phyloP scores from a whole-genome alignment of 2,888 invertebrate genomes.

The Ferrisia virgata region DNA sequence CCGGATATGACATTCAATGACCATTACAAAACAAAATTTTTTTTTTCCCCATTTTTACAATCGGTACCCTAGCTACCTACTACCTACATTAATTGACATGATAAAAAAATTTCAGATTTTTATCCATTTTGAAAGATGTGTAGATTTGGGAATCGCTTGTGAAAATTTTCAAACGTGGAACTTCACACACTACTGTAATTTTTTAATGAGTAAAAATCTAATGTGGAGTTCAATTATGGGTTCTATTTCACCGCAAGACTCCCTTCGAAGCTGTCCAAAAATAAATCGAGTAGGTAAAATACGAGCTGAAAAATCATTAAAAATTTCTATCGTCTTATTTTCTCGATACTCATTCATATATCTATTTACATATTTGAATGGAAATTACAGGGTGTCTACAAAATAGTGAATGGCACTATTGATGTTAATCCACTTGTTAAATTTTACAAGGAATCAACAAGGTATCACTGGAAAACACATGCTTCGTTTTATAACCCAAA shows the following conservation, averaged over 20 bases:
- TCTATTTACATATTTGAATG: neutral
- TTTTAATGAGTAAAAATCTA: neutral
- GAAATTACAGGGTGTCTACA: neutral
- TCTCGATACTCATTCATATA: too few species aligned
- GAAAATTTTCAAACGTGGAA: constrained; percentile 42
- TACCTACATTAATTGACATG: too few species aligned
- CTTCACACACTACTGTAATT: neutral
- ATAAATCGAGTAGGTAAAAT: neutral
- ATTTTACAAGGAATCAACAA: neutral
- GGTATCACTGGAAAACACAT: neutral
- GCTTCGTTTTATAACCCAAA: neutral
- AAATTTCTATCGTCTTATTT: too few species aligned
- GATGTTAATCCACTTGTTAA: neutral
- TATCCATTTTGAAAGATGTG: neutral
- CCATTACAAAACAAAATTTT: too few species aligned
- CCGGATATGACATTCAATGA: too few species aligned
- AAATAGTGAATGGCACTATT: neutral
- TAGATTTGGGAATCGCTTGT: neutral
- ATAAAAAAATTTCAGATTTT: neutral
- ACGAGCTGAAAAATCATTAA: too few species aligned
- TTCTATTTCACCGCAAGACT: neutral
- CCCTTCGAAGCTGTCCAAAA: neutral
- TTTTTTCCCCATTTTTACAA: too few species aligned
- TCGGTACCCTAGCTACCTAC: too few species aligned
- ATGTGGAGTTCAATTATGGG: neutral